Evolutionary conservation across 2,113 vertebrate genomes (phyloP).

Genomic region (Clarias batrachus): DNA sequence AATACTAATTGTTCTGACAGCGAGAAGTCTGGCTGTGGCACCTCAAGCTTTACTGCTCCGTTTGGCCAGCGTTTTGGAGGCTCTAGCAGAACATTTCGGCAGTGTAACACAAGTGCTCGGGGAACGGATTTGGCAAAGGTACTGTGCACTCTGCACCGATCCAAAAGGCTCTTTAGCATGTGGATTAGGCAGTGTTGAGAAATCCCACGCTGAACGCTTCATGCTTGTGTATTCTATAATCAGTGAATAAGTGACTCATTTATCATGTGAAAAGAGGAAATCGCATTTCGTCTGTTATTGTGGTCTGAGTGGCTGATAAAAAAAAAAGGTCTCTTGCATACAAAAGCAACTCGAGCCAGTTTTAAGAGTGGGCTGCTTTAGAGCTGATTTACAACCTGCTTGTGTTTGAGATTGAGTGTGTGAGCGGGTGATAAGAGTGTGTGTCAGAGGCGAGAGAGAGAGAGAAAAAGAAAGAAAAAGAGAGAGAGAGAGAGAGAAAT

Average conservation of each 20-base stretch:
- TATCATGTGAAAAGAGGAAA: constrained; percentile 56
- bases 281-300: constrained; percentile 47
- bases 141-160: constrained; percentile 19
- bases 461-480: neutral
- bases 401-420: constrained; percentile 46
- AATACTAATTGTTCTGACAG: constrained; percentile 47
- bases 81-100: constrained; percentile 29
- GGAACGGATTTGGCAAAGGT: constrained; percentile 43
- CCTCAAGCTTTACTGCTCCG: constrained; percentile 22
- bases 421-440: constrained; percentile 47
- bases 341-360: constrained; percentile 49
- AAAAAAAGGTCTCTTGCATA: constrained; percentile 35
- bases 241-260: constrained; percentile 61
- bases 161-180: constrained; percentile 38
- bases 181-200: constrained; percentile 47
- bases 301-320: constrained; percentile 54
- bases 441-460: constrained; percentile 26
- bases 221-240: constrained; percentile 46
- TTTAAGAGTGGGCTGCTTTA: constrained; percentile 46
- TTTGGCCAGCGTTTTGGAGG: constrained; percentile 32
- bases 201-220: constrained; percentile 46
- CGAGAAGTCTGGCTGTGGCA: constrained; percentile 21
- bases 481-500: constrained; percentile 17
- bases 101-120: constrained; percentile 24
- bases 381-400: constrained; percentile 44